These are phyloP conservation scores for Amblyopsis hoosieri DNA, from an alignment of 2,797 vertebrate species.

Conservation along the genomic window DNA sequence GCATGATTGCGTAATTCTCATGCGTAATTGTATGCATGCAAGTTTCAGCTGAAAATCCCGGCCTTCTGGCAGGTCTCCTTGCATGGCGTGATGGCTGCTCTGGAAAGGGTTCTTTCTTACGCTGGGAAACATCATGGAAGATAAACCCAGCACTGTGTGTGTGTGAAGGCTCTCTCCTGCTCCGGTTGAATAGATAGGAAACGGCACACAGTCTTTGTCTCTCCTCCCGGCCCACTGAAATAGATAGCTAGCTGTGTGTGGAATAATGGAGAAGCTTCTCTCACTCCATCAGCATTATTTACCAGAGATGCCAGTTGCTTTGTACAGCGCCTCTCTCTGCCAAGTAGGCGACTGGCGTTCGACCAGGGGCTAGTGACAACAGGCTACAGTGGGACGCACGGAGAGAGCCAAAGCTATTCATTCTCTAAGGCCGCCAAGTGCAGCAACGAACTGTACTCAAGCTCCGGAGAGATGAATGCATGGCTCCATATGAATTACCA, in stretches of 20 bases:
- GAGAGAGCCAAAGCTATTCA: conserved; percentile 80
- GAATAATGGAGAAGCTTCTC: conserved; percentile 76
- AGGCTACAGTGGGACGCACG: conserved; percentile 79
- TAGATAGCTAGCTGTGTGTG: conserved; percentile 66
- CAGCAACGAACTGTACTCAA: conserved; percentile 68
- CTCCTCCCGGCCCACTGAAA: conserved; percentile 54
- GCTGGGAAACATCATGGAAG: conserved; percentile 61
- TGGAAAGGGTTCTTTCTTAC: conserved; percentile 61
- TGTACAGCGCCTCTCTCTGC: conserved; percentile 79
- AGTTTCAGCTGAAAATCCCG: conserved; percentile 69
- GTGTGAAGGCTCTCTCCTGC: conserved; percentile 17
- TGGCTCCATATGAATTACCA: conserved; percentile 50
- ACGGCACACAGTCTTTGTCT: conserved; percentile 58
- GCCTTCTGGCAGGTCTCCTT: conserved; percentile 62
- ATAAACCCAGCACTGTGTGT: conserved; percentile 60
- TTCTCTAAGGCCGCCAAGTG: conserved; percentile 61
- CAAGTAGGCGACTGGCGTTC: conserved; percentile 82
- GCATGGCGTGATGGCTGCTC: conserved; percentile 42
- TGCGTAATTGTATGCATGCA: conserved; percentile 67
- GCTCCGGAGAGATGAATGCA: conserved; percentile 40
- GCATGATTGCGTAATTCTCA: conserved; percentile 55
- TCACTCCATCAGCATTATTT: conserved; percentile 81
- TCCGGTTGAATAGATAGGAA: conserved; percentile 48
- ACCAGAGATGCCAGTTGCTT: conserved; percentile 82
- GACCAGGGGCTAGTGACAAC: conserved; percentile 82